These are phyloP conservation scores for Regulus satrapa DNA, from an alignment of 2,113 vertebrate genomes.

Conservation along the genomic window DNA sequence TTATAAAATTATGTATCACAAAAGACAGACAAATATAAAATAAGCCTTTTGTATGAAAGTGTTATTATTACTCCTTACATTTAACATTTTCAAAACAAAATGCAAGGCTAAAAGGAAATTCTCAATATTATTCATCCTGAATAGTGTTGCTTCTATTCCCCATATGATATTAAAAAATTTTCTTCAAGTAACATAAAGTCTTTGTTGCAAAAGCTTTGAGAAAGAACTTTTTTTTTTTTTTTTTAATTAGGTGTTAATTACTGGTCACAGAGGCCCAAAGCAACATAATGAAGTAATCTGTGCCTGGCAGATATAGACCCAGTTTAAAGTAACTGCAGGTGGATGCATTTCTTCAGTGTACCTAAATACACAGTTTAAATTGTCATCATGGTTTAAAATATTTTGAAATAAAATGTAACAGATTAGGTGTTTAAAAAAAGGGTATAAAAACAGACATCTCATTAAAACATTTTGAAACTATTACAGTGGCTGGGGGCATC, in stretches of 20 bases:
- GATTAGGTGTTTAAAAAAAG: not conserved
- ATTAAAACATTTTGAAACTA: not conserved
- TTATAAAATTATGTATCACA: not conserved
- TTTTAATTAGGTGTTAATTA: not conserved
- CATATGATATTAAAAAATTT: not conserved
- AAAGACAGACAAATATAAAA: not conserved
- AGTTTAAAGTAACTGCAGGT: not conserved
- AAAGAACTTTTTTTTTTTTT: not conserved
- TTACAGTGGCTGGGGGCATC: not conserved
- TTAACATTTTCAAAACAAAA: not conserved
- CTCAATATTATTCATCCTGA: not conserved
- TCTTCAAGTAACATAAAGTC: not conserved
- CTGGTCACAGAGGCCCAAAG: not conserved
- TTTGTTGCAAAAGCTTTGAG: not conserved
- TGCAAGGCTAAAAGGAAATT: not conserved
- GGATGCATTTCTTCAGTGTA: not conserved
- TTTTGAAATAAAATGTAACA: not conserved
- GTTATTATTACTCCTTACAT: not conserved
- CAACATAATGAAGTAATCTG: not conserved
- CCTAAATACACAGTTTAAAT: not conserved
- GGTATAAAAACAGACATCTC: not conserved
- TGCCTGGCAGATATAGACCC: not conserved
- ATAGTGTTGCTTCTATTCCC: not conserved
- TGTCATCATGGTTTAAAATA: not conserved
- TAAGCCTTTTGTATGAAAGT: not conserved